Evolutionary conservation across 2,113 vertebrate genomes (phyloP), one percentile per base, ranked within the genome.

Genomic region (Pteruthius melanotis): DNA sequence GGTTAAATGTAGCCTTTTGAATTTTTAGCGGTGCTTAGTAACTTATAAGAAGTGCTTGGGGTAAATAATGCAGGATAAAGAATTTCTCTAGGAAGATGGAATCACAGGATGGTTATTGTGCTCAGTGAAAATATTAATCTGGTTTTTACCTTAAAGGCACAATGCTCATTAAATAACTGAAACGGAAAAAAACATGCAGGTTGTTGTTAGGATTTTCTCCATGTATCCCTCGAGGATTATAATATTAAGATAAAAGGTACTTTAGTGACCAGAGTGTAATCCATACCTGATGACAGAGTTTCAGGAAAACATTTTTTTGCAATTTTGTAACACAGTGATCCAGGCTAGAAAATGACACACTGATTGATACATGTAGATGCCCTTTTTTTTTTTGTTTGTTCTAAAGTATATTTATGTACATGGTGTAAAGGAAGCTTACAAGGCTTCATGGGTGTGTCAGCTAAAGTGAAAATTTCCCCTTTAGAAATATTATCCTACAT

Each of bases 11-110:
- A 90, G 64, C 27, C 10, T 65, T 74, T 47, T 59, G 59, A 45
- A 87, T 86, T 93, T 83, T 95, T 92, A 66, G 40, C 49, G 78
- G 56, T 24, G 31, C 44, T 83, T 3, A 71, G 57, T 47, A 76
- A 45, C 17, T 90, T 57, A 20, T 0, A 49, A 37, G 22, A 52
- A 83, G 33, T 83, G 13, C 12, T 70, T 60, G 52, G 31, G 19
- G 54, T 95, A 91, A 94, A 83, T 81, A 95, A 71, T 77, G 68
- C 18, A 78, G 76, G 90, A 90, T 93, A 81, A 27, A 28, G 35
- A 44, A 53, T 95, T 97, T 92, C 78, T 96, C 30, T 83, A 79
- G 53, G 61, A 93, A 96, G 88, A 72, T 93, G 59, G 91, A 83
- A 83, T 95, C 53, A 52, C 47, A 87, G 66, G 44, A 66, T 94